Conservation (phyloP, 2,113 vertebrate species). For the Hyperopisus bebe region DNA sequence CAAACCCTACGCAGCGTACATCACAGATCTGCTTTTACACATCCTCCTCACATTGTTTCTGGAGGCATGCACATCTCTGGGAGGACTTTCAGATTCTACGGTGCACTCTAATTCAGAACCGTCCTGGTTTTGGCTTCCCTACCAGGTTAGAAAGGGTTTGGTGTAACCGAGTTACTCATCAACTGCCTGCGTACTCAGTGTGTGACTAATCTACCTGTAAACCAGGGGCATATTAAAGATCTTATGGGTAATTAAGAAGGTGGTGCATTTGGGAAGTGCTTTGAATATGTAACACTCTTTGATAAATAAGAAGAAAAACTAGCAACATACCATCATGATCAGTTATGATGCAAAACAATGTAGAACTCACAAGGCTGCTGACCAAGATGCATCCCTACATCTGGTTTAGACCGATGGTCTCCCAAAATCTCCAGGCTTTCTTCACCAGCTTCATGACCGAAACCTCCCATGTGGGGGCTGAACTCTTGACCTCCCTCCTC, state of each 20-base stretch:
- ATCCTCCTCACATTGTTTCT: neutral
- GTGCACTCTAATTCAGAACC: neutral
- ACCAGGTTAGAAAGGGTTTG: neutral
- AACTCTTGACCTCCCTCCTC: constrained; percentile 29
- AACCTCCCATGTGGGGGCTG: neutral
- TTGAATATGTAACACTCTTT: neutral
- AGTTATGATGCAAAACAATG: neutral
- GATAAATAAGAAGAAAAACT: neutral
- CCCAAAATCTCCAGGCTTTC: constrained; percentile 32
- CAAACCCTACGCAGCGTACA: neutral
- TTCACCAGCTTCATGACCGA: constrained; percentile 37
- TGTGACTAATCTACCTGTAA: neutral
- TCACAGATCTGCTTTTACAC: neutral
- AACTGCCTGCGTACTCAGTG: neutral
- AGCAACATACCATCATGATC: neutral
- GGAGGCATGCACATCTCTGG: neutral
- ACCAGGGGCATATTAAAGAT: neutral
- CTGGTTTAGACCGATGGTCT: constrained; percentile 11
- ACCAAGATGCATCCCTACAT: neutral
- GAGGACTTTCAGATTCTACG: neutral
- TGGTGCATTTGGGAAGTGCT: neutral
- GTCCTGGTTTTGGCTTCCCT: neutral
- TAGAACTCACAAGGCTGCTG: constrained; percentile 15
- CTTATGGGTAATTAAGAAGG: neutral
- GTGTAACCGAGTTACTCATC: neutral